Evolutionary conservation across 2,888 invertebrate genomes (phyloP).

Genomic region (Acleris holmiana): DNA sequence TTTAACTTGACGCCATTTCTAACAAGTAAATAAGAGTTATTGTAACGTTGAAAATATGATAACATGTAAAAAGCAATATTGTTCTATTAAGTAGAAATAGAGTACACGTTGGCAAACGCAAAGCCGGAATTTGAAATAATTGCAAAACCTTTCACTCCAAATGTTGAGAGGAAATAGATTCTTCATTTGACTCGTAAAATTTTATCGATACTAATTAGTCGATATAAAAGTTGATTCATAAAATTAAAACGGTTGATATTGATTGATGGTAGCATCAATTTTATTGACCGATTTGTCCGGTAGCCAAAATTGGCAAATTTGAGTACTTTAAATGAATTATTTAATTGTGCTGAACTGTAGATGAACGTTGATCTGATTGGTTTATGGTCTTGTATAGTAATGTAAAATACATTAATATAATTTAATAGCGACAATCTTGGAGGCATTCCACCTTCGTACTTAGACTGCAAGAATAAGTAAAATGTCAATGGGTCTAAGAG

Average conservation of each 20-base stretch:
- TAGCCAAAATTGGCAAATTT: constrained; percentile 21
- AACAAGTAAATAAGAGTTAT: too few species aligned
- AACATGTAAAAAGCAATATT: too few species aligned
- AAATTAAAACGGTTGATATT: constrained; percentile 31
- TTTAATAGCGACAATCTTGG: too few species aligned
- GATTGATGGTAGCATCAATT: constrained; percentile 38
- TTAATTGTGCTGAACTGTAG: background rate
- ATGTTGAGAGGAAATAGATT: constrained; percentile 18
- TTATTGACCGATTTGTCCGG: constrained; percentile 33
- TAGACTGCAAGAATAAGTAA: too few species aligned
- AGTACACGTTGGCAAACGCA: background rate
- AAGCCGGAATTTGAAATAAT: background rate
- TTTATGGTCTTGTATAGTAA: too few species aligned
- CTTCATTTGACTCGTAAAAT: constrained; percentile 13
- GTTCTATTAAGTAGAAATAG: too few species aligned
- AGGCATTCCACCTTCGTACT: too few species aligned
- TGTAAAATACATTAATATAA: too few species aligned
- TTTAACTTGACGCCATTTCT: too few species aligned
- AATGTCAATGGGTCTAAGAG: too few species aligned
- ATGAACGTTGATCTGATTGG: background rate
- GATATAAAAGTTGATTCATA: constrained; percentile 25
- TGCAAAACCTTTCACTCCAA: constrained; percentile 11
- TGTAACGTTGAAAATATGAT: too few species aligned
- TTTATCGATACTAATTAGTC: constrained; percentile 29
- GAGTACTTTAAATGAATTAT: background rate